Evolutionary conservation across 2,797 vertebrate genomes (phyloP), one percentile per base, ranked within the genome.

Genomic region (Fistularia commersonii): DNA sequence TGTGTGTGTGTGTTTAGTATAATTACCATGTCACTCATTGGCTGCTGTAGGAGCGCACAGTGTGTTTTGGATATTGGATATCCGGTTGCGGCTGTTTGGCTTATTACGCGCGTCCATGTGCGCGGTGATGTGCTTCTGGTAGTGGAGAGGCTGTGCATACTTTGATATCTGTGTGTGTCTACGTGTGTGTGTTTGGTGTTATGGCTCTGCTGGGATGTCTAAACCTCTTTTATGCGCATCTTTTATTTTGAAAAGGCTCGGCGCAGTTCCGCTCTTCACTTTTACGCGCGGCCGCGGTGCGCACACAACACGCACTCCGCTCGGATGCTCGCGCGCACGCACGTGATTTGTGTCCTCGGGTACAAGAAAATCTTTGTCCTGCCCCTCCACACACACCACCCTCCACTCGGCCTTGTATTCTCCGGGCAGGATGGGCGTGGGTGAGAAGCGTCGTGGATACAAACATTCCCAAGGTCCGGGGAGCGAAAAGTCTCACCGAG

Each of bases 341-440:
- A 49, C 61, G 61, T 64, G 61, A 67, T 64, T 63, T 62, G 69
- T 48, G 62, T 81, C 72, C 79, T 69, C 74, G 61, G 53, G 47
- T 59, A 83, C 71, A 86, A 83, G 70, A 56, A 67, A 73, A 77
- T 82, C 74, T 83, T 72, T 84, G 82, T 82, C 64, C 66, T 50
- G 39, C 57, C 52, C 61, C 64, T n/a, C n/a, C n/a, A n/a, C n/a
- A n/a, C n/a, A n/a, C n/a, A n/a, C n/a, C n/a, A n/a, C n/a, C n/a
- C n/a, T n/a, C n/a, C n/a, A n/a, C n/a, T n/a, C n/a, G 66, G 55
- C 79, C 79, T 73, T 65, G 66, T 71, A 54, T 74, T 87, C 81
- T 78, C 74, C 66, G 74, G 42, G 61, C 73, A 75, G 81, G 82
- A 86, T 83, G 79, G 68, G 66, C 74, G 79, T 78, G 71, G 65